Conservation (phyloP, 2,888 invertebrate species). For the Stenodema calcarata region DNA sequence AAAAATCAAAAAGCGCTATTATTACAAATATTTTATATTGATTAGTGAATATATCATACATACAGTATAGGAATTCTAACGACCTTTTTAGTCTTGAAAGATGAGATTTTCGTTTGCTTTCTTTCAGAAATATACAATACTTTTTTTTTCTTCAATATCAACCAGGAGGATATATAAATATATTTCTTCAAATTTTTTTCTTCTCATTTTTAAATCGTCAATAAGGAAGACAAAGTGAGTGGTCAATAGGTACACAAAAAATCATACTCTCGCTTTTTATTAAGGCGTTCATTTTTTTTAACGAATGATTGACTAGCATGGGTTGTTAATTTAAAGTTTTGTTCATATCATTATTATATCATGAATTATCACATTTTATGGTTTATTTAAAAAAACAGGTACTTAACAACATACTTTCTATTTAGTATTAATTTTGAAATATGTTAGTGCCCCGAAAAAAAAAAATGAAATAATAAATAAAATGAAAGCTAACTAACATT, state of each 20-base stretch:
- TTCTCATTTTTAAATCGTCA: constrained; percentile 27
- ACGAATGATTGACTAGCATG: constrained; percentile 53
- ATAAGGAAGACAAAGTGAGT: constrained; percentile 55
- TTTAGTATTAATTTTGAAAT: constrained; percentile 13
- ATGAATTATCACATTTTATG: constrained; percentile 49
- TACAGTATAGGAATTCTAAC: not conserved
- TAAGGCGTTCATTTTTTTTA: constrained; percentile 49
- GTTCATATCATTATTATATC: constrained; percentile 48
- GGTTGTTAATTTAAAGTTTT: constrained; percentile 44
- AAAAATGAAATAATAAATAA: not conserved
- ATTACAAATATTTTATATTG: constrained; percentile 36
- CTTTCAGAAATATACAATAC: not conserved
- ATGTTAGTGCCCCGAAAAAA: not conserved
- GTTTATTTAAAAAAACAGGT: constrained; percentile 49
- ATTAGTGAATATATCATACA: not conserved
- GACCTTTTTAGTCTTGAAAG: constrained; percentile 23
- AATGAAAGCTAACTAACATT: not conserved
- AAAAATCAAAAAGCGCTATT: not conserved
- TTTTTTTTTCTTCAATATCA: not conserved
- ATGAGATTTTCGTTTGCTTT: not conserved
- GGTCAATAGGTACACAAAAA: constrained; percentile 52
- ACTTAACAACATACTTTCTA: constrained; percentile 34
- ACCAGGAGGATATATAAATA: constrained; percentile 42
- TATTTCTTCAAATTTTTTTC: constrained; percentile 13
- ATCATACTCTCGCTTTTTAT: constrained; percentile 4